Evolutionary conservation across 2,113 vertebrate species (phyloP).

Genomic region (Odocoileus virginianus): DNA sequence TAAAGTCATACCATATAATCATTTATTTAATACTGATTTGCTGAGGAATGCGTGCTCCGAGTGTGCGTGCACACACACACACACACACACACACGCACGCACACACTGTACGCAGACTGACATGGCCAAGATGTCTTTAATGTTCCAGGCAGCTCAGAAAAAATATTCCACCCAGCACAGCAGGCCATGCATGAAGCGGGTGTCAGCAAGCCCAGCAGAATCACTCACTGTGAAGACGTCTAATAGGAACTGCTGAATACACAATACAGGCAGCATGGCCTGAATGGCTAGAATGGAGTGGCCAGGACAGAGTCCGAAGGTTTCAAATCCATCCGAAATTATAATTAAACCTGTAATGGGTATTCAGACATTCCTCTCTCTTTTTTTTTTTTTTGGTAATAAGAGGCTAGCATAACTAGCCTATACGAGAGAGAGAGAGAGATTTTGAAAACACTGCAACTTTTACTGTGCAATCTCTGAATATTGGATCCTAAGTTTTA

Average conservation of each 20-base stretch:
- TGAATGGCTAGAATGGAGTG: constrained; percentile 73
- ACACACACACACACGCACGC: neutral
- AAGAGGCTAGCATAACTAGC: constrained; percentile 46
- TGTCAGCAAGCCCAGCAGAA: constrained; percentile 79
- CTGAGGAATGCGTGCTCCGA: neutral
- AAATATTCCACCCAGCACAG: constrained; percentile 64
- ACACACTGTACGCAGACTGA: constrained; percentile 74
- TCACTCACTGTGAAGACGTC: constrained; percentile 79
- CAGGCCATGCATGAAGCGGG: constrained; percentile 84
- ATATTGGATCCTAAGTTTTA: constrained; percentile 20
- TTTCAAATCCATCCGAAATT: constrained; percentile 76
- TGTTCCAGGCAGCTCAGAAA: constrained; percentile 70
- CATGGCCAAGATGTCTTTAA: constrained; percentile 81
- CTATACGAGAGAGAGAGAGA: neutral
- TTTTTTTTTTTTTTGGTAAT: constrained; percentile 34
- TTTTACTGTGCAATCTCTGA: constrained; percentile 22
- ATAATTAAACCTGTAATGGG: constrained; percentile 69
- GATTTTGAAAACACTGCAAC: constrained; percentile 59
- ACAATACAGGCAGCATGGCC: constrained; percentile 73
- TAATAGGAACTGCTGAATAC: constrained; percentile 80
- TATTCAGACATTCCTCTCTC: constrained; percentile 53
- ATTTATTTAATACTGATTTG: constrained; percentile 21
- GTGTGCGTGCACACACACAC: neutral
- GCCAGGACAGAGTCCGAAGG: constrained; percentile 66
- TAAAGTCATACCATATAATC: neutral